Evolutionary conservation across 2,113 vertebrate genomes (phyloP).

Genomic region (Onychorhynchus coronatus): DNA sequence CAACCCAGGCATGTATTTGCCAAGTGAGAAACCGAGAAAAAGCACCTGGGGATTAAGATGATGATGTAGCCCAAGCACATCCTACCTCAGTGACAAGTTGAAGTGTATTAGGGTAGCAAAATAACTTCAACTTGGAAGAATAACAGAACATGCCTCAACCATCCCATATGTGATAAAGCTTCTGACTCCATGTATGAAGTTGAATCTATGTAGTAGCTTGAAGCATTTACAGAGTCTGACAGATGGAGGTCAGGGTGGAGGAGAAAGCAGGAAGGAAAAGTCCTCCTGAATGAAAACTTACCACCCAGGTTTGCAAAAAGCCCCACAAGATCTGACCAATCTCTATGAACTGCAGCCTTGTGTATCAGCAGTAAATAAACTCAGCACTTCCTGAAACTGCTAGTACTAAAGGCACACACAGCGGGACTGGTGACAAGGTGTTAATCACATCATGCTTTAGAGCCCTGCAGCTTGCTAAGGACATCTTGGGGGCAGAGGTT

Average conservation of each 20-base stretch:
- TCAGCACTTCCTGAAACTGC: not conserved
- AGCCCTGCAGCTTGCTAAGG: not conserved
- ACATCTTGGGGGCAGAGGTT: not conserved
- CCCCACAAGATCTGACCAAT: not conserved
- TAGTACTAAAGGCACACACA: not conserved
- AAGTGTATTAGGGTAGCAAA: not conserved
- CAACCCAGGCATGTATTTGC: not conserved
- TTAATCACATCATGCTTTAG: not conserved
- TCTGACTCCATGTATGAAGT: not conserved
- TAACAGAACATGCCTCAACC: fast-evolving
- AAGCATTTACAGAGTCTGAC: not conserved
- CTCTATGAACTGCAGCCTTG: not conserved
- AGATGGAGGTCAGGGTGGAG: not conserved
- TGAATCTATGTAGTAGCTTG: fast-evolving
- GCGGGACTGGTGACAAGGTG: not conserved
- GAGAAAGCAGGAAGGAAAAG: not conserved
- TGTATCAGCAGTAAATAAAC: not conserved
- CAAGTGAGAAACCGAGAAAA: not conserved
- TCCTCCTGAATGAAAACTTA: fast-evolving
- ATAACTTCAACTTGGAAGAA: not conserved
- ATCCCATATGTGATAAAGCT: fast-evolving
- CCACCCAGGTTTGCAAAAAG: not conserved
- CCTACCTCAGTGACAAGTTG: not conserved
- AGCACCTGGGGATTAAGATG: not conserved
- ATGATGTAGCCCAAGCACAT: not conserved